phyloP scores from a whole-genome alignment of 2,888 invertebrate species.

The Adineta ricciae region DNA sequence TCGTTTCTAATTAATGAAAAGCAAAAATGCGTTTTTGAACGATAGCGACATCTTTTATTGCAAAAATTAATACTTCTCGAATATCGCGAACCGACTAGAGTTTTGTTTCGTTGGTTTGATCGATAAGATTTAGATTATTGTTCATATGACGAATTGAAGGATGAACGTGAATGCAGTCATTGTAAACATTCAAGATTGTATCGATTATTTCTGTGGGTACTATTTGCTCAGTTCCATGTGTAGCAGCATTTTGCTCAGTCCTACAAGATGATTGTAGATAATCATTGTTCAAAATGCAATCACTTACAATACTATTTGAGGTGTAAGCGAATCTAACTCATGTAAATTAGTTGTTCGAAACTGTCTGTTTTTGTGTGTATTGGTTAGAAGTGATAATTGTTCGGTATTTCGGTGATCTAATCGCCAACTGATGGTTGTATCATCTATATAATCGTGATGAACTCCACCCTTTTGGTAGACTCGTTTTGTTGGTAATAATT shows the following conservation, averaged over 20 bases:
- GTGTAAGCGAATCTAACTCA: background rate
- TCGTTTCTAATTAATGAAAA: background rate
- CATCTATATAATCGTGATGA: background rate
- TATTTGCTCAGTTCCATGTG: no score
- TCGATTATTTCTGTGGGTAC: no score
- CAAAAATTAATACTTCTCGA: no score
- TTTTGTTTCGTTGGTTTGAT: no score
- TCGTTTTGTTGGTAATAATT: background rate
- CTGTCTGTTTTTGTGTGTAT: background rate
- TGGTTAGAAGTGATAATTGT: background rate
- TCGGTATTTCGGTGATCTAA: background rate
- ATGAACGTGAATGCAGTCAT: no score
- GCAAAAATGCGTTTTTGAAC: background rate
- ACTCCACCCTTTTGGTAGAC: background rate
- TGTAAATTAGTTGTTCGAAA: background rate
- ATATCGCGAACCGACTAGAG: no score
- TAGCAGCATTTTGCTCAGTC: no score
- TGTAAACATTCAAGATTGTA: no score
- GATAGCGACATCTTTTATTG: background rate
- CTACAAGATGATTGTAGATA: no score
- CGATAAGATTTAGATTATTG: no score
- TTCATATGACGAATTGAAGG: no score
- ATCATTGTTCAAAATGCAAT: no score
- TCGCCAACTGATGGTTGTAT: conserved; percentile 6
- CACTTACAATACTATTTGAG: background rate